Base-by-base conservation (phyloP, 2,113 vertebrate species). In the Dunckerocampus dactyliophorus region DNA sequence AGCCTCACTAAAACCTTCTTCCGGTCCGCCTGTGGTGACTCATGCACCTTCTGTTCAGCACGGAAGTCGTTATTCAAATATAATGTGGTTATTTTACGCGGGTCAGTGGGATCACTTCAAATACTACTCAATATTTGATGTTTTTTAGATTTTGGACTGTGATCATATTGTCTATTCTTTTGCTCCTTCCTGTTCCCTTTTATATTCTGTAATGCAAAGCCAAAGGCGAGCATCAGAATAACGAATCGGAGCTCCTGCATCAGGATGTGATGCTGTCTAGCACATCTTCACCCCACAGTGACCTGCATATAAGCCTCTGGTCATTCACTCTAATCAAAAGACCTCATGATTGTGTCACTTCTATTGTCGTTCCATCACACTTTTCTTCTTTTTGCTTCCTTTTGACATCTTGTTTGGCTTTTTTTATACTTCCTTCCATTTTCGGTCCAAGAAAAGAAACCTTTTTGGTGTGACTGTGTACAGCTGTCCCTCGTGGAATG, bases 261-360 rank as follows among this genome's bases (percentile, higher is more conserved):
- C 5, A 16, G 13, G 53, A 56, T 21, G 53, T 56, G n/a, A 20
- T n/a, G 17, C 31, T 19, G 34, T 39, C 34, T 19, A 1, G 53
- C 31, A 56, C 53, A 39, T 56, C n/a, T 42, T 39, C 34, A 56
- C n/a, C 53, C 34, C 34, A 20, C n/a, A 13, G 53, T 56, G 53
- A 56, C 53, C n/a, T 6, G 11, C 37, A 20, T 20, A 20, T 14
- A 10, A 56, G n/a, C 53, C 34, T 31, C 17, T 19, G 6, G 16
- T 34, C 22, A 3, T 19, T 39, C 34, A 39, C n/a, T 15, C n/a
- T 39, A 37, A 56, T 56, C 4, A 20, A 39, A 39, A 28, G 28
- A 34, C n/a, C 12, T 12, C n/a, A 55, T 39, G 37, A 2, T 39
- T 39, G 37, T 39, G 37, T 39, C 37, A 39, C 37, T 11, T 39